Conservation (phyloP, 2,888 invertebrate genomes). For the Lysandra coridon region DNA sequence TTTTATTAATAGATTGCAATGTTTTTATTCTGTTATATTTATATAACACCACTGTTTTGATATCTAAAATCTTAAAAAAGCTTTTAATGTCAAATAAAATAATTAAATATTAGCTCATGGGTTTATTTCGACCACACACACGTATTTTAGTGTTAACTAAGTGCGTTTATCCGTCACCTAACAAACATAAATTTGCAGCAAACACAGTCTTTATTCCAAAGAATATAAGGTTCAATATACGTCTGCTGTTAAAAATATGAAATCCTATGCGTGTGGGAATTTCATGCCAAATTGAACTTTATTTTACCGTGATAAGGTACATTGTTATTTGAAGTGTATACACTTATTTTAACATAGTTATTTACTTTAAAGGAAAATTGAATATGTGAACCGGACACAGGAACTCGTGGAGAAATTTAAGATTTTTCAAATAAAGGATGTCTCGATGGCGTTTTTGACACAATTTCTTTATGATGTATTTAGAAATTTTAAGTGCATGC, state of each 20-base stretch:
- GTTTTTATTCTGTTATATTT: no score
- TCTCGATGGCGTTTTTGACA: constrained; percentile 48
- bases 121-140: not conserved
- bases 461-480: not conserved
- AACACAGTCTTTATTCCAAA: not conserved
- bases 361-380: constrained; percentile 70
- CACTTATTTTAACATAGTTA: constrained; percentile 45
- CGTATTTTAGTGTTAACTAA: not conserved
- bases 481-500: not conserved
- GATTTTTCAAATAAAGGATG: constrained; percentile 68
- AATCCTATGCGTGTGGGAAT: not conserved
- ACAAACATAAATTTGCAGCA: not conserved
- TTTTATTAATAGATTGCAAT: no score
- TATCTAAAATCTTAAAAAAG: not conserved
- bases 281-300: constrained; percentile 7
- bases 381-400: constrained; percentile 71
- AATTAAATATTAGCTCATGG: not conserved
- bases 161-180: not conserved
- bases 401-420: constrained; percentile 71
- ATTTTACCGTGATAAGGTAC: constrained; percentile 44
- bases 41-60: no score
- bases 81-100: not conserved
- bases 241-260: not conserved
- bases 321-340: constrained; percentile 22
- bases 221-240: constrained; percentile 43